Conservation (phyloP, 2,888 invertebrate species). For the Sinhomidia bicolor region DNA sequence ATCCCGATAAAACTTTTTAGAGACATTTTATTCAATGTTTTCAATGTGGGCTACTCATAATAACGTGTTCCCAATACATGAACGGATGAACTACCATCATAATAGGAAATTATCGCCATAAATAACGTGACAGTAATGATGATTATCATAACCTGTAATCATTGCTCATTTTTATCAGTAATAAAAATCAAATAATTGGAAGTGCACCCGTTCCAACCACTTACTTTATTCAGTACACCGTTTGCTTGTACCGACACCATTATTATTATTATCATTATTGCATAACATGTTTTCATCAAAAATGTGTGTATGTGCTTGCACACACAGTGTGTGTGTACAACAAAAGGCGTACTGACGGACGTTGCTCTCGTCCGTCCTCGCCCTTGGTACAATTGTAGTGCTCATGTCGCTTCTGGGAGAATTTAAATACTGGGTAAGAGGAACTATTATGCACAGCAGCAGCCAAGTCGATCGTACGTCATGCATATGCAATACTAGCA, state of each 20-base stretch:
- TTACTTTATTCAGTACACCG: background rate
- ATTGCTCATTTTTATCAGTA: slow-evolving; percentile 65
- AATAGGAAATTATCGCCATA: slow-evolving; percentile 59
- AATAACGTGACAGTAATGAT: slow-evolving; percentile 66
- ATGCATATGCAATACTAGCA: background rate
- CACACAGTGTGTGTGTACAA: background rate
- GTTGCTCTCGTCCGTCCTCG: background rate
- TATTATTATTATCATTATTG: background rate
- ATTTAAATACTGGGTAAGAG: background rate
- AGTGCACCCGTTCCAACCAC: slow-evolving; percentile 62
- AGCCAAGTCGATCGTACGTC: background rate
- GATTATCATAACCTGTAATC: slow-evolving; percentile 71
- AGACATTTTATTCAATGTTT: background rate
- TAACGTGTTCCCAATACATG: too few relatives aligned
- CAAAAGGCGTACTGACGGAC: background rate
- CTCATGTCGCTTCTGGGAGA: background rate
- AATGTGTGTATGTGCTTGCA: background rate
- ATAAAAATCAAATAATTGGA: slow-evolving; percentile 75
- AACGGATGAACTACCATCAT: background rate
- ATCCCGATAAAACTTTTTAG: too few relatives aligned
- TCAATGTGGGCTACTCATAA: background rate
- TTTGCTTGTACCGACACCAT: background rate
- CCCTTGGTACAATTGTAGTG: background rate
- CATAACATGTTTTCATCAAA: background rate
- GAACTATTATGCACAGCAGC: too few relatives aligned